phyloP scores from a whole-genome alignment of 2,113 vertebrate genomes.

The Nanorana parkeri region DNA sequence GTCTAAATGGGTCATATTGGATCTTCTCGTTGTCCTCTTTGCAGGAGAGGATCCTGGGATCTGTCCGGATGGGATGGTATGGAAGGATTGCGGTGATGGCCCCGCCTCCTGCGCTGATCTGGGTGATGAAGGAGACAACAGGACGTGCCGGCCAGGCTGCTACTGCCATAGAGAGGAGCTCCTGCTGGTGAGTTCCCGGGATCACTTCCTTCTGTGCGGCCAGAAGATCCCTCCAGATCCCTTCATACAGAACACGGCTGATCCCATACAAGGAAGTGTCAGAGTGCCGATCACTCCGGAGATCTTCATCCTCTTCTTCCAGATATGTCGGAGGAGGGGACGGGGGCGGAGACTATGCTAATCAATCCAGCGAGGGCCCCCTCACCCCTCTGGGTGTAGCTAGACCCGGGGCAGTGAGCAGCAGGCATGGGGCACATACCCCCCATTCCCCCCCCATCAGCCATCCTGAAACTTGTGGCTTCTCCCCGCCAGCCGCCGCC shows the following conservation, averaged over 20 bases:
- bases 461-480: too few species aligned
- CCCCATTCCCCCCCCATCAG: too few species aligned
- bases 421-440: too few species aligned
- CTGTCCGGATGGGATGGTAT: conserved; percentile 77
- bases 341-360: too few species aligned
- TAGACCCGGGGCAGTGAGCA: too few species aligned
- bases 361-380: too few species aligned
- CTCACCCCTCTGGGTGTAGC: too few species aligned
- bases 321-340: too few species aligned
- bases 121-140: conserved; percentile 29
- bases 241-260: accelerated
- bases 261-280: too few species aligned
- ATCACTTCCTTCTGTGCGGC: background rate
- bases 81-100: conserved; percentile 75
- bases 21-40: conserved; percentile 4
- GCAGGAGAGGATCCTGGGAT: conserved; percentile 61
- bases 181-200: conserved; percentile 72
- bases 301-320: background rate
- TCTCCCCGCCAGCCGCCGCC: too few species aligned
- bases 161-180: conserved; percentile 73
- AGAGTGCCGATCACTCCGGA: background rate
- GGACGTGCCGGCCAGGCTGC: conserved; percentile 80
- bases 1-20: background rate
- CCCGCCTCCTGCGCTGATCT: conserved; percentile 79
- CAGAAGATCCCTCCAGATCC: background rate